Evolutionary conservation across 64 coral and sea anemone genomes (phyloP).

Genomic region (Trachythela sp.): DNA sequence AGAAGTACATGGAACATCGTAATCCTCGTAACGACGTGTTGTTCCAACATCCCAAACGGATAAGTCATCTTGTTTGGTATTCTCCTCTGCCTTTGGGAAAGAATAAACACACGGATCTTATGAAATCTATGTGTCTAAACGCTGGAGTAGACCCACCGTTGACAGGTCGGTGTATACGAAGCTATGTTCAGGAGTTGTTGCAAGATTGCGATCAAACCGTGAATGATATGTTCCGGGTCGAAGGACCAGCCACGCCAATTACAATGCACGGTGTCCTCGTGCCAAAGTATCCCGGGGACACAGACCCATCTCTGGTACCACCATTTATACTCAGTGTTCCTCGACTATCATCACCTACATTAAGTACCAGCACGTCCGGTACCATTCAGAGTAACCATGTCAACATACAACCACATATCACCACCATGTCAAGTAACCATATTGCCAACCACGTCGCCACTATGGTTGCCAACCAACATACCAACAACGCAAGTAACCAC

Average conservation of each 20-base stretch:
- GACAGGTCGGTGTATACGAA: neutral
- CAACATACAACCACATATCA: neutral
- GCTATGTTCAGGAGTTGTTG: neutral
- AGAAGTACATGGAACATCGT: slow-evolving; percentile 12
- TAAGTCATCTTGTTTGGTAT: neutral
- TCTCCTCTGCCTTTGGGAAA: neutral
- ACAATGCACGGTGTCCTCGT: neutral
- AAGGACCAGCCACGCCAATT: neutral
- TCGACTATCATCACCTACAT: neutral
- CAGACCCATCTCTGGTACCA: neutral
- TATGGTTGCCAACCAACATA: neutral
- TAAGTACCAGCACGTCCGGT: too few relatives aligned
- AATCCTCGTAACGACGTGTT: slow-evolving; percentile 1
- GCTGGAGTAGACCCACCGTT: neutral
- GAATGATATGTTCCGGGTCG: neutral
- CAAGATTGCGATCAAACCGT: slow-evolving; percentile 1
- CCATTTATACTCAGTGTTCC: neutral
- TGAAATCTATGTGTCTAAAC: slow-evolving; percentile 6
- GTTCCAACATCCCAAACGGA: neutral
- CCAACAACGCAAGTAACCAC: too few relatives aligned
- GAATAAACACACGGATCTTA: neutral
- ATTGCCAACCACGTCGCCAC: neutral
- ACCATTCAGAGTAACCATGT: neutral
- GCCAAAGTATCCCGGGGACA: neutral
- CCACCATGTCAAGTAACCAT: neutral